Evolutionary conservation across 2,113 vertebrate genomes (phyloP).

Genomic region (Grammomys dolichurus): DNA sequence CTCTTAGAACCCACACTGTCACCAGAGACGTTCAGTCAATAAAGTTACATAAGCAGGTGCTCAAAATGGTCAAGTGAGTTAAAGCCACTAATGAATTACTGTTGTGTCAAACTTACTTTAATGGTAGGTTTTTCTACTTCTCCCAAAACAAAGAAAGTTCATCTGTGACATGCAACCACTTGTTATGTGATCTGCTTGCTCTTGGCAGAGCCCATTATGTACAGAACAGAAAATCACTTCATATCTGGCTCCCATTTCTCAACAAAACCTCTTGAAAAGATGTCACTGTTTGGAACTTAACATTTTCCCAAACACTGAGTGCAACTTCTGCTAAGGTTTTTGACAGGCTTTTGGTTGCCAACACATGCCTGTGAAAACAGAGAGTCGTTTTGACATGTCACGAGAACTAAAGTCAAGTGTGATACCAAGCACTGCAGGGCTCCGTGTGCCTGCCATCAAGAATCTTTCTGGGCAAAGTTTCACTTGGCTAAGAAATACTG

Average conservation of each 20-base stretch:
- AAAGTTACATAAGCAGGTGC: conserved; percentile 14
- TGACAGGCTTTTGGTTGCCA: conserved; percentile 24
- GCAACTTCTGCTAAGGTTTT: conserved; percentile 40
- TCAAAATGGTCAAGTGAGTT: conserved; percentile 33
- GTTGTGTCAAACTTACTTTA: background rate
- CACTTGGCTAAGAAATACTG: conserved; percentile 35
- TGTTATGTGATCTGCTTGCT: background rate
- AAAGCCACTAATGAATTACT: background rate
- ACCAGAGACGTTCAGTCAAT: background rate
- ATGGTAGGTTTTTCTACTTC: conserved; percentile 1
- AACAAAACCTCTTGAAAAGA: conserved; percentile 32
- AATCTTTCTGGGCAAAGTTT: conserved; percentile 58
- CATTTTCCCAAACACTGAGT: conserved; percentile 28
- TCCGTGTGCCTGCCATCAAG: conserved; percentile 1
- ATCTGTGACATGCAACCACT: background rate
- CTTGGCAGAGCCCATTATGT: conserved; percentile 23
- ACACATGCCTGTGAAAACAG: background rate
- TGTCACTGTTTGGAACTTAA: conserved; percentile 1
- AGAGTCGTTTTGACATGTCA: conserved; percentile 33
- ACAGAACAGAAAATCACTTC: background rate
- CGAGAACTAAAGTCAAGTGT: background rate
- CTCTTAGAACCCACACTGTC: background rate
- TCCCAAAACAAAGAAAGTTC: conserved; percentile 24
- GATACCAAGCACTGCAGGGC: background rate
- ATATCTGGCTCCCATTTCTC: conserved; percentile 28